Conservation (phyloP, 2,797 vertebrate genomes). For the Poeciliopsis paucimaculata region DNA sequence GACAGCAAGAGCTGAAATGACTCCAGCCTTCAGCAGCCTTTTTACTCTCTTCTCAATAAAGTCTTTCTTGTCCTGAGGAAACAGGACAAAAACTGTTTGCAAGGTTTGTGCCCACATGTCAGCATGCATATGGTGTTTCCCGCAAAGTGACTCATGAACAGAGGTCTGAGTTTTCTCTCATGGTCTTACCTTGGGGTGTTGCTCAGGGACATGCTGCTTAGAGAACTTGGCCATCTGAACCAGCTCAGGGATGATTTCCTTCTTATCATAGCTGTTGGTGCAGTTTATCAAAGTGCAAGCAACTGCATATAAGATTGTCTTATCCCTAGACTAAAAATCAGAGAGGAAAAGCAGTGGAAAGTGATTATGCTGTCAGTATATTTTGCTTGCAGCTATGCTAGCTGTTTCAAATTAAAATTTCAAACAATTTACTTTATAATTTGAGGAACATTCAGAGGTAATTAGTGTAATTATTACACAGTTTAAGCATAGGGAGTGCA, state of each 20-base stretch:
- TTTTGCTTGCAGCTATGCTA: not conserved
- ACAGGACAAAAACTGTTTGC: not conserved
- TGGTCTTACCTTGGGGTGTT: constrained; percentile 91
- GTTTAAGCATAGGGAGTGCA: not conserved
- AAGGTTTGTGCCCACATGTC: not conserved
- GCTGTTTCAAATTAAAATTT: not conserved
- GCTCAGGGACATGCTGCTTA: constrained; percentile 97
- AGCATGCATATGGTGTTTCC: not conserved
- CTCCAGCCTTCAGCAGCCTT: constrained; percentile 87
- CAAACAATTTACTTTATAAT: not conserved
- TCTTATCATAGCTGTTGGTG: constrained; percentile 95
- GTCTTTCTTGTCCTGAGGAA: constrained; percentile 93
- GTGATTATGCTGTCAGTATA: not conserved
- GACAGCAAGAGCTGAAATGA: constrained; percentile 89
- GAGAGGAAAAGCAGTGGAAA: constrained; percentile 34
- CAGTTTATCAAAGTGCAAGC: constrained; percentile 93
- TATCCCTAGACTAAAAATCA: constrained; percentile 86
- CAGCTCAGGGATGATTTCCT: constrained; percentile 94
- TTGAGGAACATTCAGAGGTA: not conserved
- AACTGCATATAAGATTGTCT: constrained; percentile 94
- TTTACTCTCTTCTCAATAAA: constrained; percentile 91
- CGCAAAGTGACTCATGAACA: not conserved
- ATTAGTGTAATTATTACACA: not conserved
- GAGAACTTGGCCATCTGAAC: constrained; percentile 97
- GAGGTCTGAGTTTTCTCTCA: not conserved